These are phyloP conservation scores for Zootoca vivipara DNA, from an alignment of 2,113 vertebrate genomes.

Conservation along the genomic window DNA sequence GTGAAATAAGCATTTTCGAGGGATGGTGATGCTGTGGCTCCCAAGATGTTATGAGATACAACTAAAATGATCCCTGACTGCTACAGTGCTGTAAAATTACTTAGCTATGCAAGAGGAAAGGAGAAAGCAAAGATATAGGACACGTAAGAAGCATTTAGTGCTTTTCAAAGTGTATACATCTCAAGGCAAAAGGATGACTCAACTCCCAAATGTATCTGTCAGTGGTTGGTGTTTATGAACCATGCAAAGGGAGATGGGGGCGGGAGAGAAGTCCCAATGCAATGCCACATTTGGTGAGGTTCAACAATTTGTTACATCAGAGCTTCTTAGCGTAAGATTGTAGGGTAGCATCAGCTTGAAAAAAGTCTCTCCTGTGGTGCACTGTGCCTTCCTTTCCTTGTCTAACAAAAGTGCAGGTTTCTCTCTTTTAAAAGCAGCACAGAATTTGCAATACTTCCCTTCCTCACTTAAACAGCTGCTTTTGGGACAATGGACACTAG, in stretches of 20 bases:
- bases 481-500: background rate
- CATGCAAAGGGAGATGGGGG: background rate
- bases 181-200: background rate
- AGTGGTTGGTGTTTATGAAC: background rate
- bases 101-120: background rate
- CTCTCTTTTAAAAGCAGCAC: background rate
- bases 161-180: background rate
- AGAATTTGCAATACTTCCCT: background rate
- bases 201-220: background rate
- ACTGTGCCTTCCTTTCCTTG: background rate
- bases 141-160: background rate
- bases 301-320: background rate
- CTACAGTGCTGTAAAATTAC: background rate
- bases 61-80: background rate
- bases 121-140: background rate
- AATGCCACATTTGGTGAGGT: background rate
- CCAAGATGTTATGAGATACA: too few species aligned
- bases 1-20: too few species aligned
- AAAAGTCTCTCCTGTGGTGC: background rate
- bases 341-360: background rate
- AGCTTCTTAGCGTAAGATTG: background rate
- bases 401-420: background rate
- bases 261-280: background rate
- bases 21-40: too few species aligned
- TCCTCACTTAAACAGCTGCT: background rate